A percentile compares a stretch with the other conserved stretches of the same genome.
Evolutionary conservation across 2,888 invertebrate genomes (phyloP).

Genomic region (Limnephilus lunatus): DNA sequence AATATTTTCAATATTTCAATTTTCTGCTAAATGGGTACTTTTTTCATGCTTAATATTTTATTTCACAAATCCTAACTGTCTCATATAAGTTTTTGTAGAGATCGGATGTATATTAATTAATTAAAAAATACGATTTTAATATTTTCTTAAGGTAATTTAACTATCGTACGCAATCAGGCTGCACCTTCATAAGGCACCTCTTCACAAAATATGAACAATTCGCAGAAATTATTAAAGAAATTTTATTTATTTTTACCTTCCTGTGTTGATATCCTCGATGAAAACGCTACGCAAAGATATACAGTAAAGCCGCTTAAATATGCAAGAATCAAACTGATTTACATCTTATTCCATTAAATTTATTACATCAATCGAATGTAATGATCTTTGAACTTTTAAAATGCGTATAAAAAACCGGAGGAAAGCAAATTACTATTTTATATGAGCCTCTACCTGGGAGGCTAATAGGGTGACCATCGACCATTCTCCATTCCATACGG

Average conservation of each 20-base stretch:
- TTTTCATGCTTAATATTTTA: too few species aligned
- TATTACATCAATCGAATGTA: not conserved
- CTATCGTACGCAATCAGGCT: too few species aligned
- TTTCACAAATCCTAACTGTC: too few species aligned
- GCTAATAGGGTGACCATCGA: not conserved
- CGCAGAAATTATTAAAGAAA: too few species aligned
- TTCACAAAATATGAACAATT: too few species aligned
- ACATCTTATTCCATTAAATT: not conserved
- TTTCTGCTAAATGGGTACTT: too few species aligned
- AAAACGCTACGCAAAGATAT: not conserved
- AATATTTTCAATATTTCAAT: too few species aligned
- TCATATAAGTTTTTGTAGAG: too few species aligned
- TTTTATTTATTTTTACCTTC: not conserved
- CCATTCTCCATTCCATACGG: not conserved
- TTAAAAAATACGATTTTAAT: too few species aligned
- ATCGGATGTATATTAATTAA: too few species aligned
- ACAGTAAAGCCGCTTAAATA: not conserved
- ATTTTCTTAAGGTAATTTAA: too few species aligned
- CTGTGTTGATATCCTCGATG: not conserved
- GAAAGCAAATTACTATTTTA: constrained; percentile 2
- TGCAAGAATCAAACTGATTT: not conserved
- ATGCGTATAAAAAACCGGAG: not conserved
- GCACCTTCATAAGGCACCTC: too few species aligned
- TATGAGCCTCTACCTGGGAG: not conserved
- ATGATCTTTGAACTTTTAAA: constrained; percentile 9